Percentiles rank a stretch among this genome's conserved stretches.
phyloP scores from a whole-genome alignment of 2,888 invertebrate species.

The Ariolimax columbianus region DNA sequence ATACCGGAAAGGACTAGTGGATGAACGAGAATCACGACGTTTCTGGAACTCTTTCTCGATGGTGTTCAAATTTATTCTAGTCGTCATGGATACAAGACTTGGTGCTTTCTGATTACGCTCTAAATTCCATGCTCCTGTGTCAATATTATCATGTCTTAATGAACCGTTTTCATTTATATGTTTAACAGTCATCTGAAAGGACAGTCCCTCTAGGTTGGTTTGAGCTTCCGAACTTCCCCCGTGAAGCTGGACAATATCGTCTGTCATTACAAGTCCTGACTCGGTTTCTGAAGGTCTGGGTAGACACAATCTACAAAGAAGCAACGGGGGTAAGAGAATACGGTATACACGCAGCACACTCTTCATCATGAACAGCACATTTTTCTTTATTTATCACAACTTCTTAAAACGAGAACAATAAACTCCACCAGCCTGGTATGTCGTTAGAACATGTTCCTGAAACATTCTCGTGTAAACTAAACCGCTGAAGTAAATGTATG shows the following conservation, averaged over 20 bases:
- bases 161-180: not conserved
- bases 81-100: not conserved
- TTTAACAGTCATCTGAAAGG: not conserved
- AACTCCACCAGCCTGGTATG: not conserved
- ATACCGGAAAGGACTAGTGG: not conserved
- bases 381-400: not conserved
- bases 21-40: not conserved
- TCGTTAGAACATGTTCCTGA: not conserved
- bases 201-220: not conserved
- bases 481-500: not conserved
- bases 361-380: constrained; percentile 25
- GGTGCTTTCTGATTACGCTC: too few species aligned
- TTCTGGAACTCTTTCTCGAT: not conserved
- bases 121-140: too few species aligned
- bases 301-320: not conserved
- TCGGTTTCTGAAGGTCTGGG: not conserved
- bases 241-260: not conserved
- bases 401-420: not conserved
- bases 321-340: constrained; percentile 15
- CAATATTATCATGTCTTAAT: too few species aligned
- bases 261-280: not conserved
- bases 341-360: constrained; percentile 8
- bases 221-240: not conserved
- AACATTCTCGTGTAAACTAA: not conserved
- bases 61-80: not conserved